Conservation (phyloP, 2,888 invertebrate genomes). For the Tetranychus piercei region DNA sequence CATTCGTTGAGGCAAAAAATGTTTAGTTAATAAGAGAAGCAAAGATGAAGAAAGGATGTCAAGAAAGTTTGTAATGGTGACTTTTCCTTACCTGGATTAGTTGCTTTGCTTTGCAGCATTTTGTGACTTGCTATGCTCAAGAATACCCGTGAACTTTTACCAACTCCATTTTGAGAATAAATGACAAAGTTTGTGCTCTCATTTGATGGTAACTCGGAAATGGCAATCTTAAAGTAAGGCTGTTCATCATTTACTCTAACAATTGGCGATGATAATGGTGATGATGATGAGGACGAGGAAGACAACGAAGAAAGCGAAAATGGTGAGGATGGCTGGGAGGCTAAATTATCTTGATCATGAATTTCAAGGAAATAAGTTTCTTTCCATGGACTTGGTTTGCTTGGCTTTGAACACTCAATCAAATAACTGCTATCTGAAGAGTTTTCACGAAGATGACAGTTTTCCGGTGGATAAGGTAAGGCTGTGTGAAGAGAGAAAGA, state of each 20-base stretch:
- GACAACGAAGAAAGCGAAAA: not conserved
- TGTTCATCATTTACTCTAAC: constrained; percentile 5
- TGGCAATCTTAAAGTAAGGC: constrained; percentile 1
- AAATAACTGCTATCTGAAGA: not conserved
- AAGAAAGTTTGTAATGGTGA: not conserved
- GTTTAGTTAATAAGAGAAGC: too few relatives aligned
- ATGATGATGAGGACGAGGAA: not conserved
- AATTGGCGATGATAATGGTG: constrained; percentile 4
- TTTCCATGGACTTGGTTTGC: not conserved
- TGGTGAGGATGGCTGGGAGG: not conserved
- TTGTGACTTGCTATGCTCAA: not conserved
- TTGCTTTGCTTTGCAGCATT: not conserved
- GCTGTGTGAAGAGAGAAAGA: not conserved
- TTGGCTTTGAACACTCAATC: constrained; percentile 5
- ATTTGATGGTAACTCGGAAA: constrained; percentile 10
- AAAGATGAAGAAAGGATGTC: too few relatives aligned
- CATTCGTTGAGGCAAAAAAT: too few relatives aligned
- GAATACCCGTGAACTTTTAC: constrained; percentile 5
- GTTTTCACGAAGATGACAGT: constrained; percentile 6
- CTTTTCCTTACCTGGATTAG: not conserved
- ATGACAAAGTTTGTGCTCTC: constrained; percentile 2
- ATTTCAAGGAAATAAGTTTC: not conserved
- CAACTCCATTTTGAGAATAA: not conserved
- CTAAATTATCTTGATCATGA: not conserved
- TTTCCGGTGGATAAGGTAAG: constrained; percentile 10